Base-by-base conservation (phyloP, 1,140 invertebrate genomes). In the Pantala flavescens region DNA sequence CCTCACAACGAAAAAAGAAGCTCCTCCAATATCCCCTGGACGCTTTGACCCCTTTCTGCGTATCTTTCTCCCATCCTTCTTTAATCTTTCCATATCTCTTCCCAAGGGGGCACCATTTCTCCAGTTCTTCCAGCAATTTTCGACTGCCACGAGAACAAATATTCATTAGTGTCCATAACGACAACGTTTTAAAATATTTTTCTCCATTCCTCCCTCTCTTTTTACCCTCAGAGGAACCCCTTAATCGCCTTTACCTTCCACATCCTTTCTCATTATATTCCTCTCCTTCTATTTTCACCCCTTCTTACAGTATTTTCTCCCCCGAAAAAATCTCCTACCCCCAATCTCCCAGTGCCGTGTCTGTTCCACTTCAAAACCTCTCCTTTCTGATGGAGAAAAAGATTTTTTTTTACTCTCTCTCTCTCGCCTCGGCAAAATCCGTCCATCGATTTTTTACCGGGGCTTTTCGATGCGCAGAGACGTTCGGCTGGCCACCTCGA, bases 141-240 rank as follows among this genome's bases (percentile, higher is more conserved):
- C n/a, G 49, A 5, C 49, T 19, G 49, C 14, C 49, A 63, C 1
- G 49, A 63, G 49, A 63, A 63, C 49, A 63, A 63, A 63, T 63
- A 63, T 63, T 63, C 49, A 63, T 63, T 63, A 63, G 49, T 21
- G 49, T 63, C 49, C 49, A 12, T 63, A 63, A 63, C 49, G 49
- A 63, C 49, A 63, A 3, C 49, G n/a, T 63, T 63, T 63, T 63
- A 63, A 63, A 63, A 63, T 63, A 16, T 63, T 63, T 63, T 63
- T 63, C 49, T 3, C 12, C 12, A 5, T 3, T 63, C 14, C 49
- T 63, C 49, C 12, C 49, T 63, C 49, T 21, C 49, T 21, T 49
- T n/a, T n/a, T n/a, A n/a, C 43, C 43, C 43, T 21, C 49, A 3
- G 12, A 63, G 49, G 49, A 21, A n/a, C 49, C n/a, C 12, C 49